phyloP scores from a whole-genome alignment of 2,797 vertebrate species.

The Siniperca scherzeri region DNA sequence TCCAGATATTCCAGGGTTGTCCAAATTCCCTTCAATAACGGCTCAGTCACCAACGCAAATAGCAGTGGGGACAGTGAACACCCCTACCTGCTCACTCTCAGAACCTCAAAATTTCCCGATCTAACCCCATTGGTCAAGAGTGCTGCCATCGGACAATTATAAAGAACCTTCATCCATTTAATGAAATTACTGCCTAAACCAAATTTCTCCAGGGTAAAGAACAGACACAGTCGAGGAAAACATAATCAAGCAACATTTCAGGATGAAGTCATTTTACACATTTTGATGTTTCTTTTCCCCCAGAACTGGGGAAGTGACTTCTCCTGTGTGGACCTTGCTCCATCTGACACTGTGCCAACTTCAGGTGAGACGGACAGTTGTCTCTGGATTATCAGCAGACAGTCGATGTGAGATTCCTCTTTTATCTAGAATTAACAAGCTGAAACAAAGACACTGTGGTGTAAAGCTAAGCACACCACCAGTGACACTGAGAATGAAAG shows the following conservation, averaged over 20 bases:
- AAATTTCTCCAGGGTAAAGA: too few species aligned
- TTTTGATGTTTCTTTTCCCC: slow-evolving; percentile 26
- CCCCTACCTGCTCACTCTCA: too few species aligned
- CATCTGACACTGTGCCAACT: slow-evolving; percentile 82
- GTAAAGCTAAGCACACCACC: not conserved
- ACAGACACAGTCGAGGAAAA: not conserved
- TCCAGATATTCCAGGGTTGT: too few species aligned
- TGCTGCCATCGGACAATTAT: too few species aligned
- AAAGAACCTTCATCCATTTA: too few species aligned
- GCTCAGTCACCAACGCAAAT: too few species aligned
- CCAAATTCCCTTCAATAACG: too few species aligned
- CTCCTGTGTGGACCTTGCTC: slow-evolving; percentile 77
- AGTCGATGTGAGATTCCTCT: not conserved
- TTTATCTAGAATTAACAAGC: slow-evolving; percentile 76
- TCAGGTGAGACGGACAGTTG: slow-evolving; percentile 86
- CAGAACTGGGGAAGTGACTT: slow-evolving; percentile 95
- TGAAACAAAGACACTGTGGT: slow-evolving; percentile 56
- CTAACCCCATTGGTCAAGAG: too few species aligned
- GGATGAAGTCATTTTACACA: not conserved
- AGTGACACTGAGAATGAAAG: not conserved
- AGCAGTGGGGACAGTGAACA: too few species aligned
- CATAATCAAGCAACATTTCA: not conserved
- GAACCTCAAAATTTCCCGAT: too few species aligned
- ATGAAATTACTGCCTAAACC: too few species aligned
- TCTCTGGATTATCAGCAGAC: slow-evolving; percentile 18